Evolutionary conservation across 2,113 vertebrate species (phyloP).

Genomic region (Silurus meridionalis): DNA sequence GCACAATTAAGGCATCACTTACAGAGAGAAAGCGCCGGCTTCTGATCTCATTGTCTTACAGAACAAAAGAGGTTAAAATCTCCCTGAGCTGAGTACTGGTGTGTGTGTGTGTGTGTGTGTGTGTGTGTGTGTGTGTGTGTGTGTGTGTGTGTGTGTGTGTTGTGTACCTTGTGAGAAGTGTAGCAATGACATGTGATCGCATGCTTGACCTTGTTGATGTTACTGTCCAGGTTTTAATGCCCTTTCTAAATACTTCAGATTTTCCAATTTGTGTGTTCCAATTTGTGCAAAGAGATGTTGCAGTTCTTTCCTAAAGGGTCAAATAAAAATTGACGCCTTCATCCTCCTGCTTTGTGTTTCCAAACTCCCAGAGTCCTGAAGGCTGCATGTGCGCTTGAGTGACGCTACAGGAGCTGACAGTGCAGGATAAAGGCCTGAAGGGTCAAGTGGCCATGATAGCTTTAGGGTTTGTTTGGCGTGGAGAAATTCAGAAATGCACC

Average conservation of each 20-base stretch:
- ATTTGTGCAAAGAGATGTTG: background rate
- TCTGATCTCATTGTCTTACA: conserved; percentile 66
- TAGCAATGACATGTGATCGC: background rate
- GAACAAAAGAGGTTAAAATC: conserved; percentile 68
- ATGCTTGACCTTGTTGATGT: background rate
- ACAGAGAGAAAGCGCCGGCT: conserved; percentile 62
- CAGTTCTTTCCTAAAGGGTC: background rate
- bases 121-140: background rate
- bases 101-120: background rate
- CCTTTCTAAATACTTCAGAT: background rate
- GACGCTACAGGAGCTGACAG: conserved; percentile 48
- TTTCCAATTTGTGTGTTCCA: background rate
- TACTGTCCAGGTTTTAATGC: background rate
- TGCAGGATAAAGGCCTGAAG: conserved; percentile 59
- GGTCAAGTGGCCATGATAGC: conserved; percentile 18
- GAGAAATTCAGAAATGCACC: conserved; percentile 68
- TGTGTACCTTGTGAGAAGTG: conserved; percentile 54
- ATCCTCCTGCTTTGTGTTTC: background rate
- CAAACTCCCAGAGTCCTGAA: background rate
- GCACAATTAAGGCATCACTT: conserved; percentile 78
- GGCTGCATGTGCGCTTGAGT: conserved; percentile 23
- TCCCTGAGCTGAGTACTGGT: conserved; percentile 44
- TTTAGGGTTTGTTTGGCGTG: conserved; percentile 55
- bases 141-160: background rate
- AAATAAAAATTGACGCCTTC: background rate